Evolutionary conservation across 2,888 invertebrate genomes (phyloP), one percentile per base, ranked within the genome.

Genomic region (Drosophila nr. perissopoda): DNA sequence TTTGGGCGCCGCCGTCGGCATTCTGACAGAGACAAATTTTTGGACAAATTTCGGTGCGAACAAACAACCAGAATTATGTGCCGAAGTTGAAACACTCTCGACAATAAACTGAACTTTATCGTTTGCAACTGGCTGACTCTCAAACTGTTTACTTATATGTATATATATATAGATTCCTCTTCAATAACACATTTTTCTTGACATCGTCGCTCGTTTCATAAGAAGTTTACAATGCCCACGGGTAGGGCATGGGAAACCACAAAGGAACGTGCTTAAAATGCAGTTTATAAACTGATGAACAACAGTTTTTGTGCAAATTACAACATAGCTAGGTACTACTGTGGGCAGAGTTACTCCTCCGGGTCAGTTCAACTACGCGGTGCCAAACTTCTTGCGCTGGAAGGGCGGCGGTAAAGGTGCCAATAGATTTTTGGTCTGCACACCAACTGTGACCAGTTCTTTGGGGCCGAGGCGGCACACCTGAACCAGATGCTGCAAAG

Each of bases 401-500:
- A 96, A 94, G 4, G 95, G 95, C 8, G 96, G 95, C 16, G 97
- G 97, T 64, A 98, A 93, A 82, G 96, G 95, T 57, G 96, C 95
- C 10, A 95, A 93, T 49, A 98, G 94, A 66, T 95, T 94, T 56
- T 95, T 93, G 0, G 97, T 96, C 84, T 95, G 95, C 2, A 97
- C 94, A 92, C 97, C 97, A 34, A 98, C 94, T 1, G 95, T 95
- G 7, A 98, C 95, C 82, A 97, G 94, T 93, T 97, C 97, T 71
- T 95, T 94, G 2, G 94, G 92, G 38, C 94, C 94, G 16, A 97
- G 86, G 94, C 96, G 95, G 72, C 95, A 95, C 74, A 97, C 94
- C 79, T 96, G 95, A 10, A 96, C 95, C 82, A 97, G 93, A 91
- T 97, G 97, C 97, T 98, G 93, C 27, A 76, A 78, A 27, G 0